Evolutionary conservation across 1,140 invertebrate species (phyloP).

Genomic region (Octopus bimaculoides): DNA sequence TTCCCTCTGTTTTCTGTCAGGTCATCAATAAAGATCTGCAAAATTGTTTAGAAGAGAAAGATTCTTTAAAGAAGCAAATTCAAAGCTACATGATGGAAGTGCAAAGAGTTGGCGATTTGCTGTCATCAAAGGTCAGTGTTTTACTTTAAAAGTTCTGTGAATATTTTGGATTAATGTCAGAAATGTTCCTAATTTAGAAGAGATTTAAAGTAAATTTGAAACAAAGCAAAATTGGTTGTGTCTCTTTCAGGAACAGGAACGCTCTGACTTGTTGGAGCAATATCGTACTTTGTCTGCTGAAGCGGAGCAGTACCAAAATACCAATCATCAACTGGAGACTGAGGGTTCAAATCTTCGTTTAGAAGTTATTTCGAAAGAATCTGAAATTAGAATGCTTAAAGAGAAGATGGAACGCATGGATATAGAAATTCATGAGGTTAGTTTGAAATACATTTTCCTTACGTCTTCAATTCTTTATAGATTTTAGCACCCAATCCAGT

Average conservation of each 20-base stretch:
- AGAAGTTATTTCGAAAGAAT: slow-evolving; percentile 55
- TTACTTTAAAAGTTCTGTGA: neutral
- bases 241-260: slow-evolving; percentile 50
- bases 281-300: slow-evolving; percentile 53
- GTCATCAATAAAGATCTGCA: slow-evolving; percentile 48
- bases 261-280: slow-evolving; percentile 54
- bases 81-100: slow-evolving; percentile 57
- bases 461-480: too few relatives aligned
- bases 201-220: neutral
- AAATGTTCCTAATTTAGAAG: too few relatives aligned
- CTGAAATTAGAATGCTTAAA: slow-evolving; percentile 46
- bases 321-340: slow-evolving; percentile 53
- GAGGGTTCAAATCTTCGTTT: slow-evolving; percentile 53
- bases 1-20: too few relatives aligned
- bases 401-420: slow-evolving; percentile 54
- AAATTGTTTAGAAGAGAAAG: slow-evolving; percentile 51
- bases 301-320: slow-evolving; percentile 52
- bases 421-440: slow-evolving; percentile 53
- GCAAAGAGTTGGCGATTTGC: slow-evolving; percentile 50
- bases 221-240: neutral
- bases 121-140: slow-evolving; percentile 49
- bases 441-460: neutral
- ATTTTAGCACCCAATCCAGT: too few relatives aligned
- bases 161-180: neutral
- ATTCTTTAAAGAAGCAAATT: slow-evolving; percentile 49